Conservation (phyloP, 2,888 invertebrate genomes). For the Craniophora ligustri region DNA sequence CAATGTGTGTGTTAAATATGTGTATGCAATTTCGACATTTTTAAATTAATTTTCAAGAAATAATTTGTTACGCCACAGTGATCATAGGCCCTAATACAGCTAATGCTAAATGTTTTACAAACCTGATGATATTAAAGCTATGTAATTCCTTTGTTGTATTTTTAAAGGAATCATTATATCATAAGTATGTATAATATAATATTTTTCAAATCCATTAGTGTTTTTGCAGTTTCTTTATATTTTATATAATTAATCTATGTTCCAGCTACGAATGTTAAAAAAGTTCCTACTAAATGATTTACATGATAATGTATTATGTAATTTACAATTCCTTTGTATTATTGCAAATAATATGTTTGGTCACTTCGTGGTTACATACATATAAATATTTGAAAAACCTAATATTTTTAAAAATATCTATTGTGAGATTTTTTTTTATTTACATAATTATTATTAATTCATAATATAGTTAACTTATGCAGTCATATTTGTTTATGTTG, state of each 20-base stretch:
- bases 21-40: too few relatives aligned
- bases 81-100: slow-evolving; percentile 26
- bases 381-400: neutral
- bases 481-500: too few relatives aligned
- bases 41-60: slow-evolving; percentile 2
- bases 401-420: too few relatives aligned
- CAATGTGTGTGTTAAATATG: too few relatives aligned
- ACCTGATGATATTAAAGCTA: slow-evolving; percentile 69
- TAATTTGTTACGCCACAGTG: slow-evolving; percentile 30
- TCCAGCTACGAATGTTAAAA: slow-evolving; percentile 68
- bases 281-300: slow-evolving; percentile 64
- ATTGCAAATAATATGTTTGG: slow-evolving; percentile 58
- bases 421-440: too few relatives aligned
- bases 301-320: slow-evolving; percentile 54
- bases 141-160: slow-evolving; percentile 70
- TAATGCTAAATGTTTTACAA: slow-evolving; percentile 52
- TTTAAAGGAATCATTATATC: slow-evolving; percentile 63
- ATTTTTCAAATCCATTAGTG: slow-evolving; percentile 87
- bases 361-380: slow-evolving; percentile 45
- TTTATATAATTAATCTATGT: slow-evolving; percentile 66
- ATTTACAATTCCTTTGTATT: slow-evolving; percentile 73
- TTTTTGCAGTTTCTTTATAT: slow-evolving; percentile 79
- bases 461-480: too few relatives aligned
- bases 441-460: too few relatives aligned
- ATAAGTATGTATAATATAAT: slow-evolving; percentile 67